phyloP scores from a whole-genome alignment of 2,797 vertebrate genomes.

The Neosalanx taihuensis region DNA sequence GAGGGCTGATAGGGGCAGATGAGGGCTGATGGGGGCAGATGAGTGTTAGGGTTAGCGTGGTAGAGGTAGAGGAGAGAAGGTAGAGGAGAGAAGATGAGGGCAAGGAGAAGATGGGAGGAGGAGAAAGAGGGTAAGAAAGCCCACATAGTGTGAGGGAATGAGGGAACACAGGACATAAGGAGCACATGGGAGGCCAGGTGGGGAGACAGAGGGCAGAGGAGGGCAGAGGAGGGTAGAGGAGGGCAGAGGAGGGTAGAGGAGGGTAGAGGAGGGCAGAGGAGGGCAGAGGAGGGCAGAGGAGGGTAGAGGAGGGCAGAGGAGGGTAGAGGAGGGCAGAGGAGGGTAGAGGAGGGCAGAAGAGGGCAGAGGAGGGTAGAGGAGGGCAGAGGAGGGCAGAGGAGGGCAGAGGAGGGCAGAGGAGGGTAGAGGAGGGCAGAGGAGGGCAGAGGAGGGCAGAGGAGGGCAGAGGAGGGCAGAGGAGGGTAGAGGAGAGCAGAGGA shows the following conservation, averaged over 20 bases:
- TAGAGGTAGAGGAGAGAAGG: slow-evolving; percentile 6
- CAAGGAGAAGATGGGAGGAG: no score
- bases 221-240: not conserved
- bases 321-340: not conserved
- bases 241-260: no score
- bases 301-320: not conserved
- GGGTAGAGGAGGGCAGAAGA: not conserved
- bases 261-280: no score
- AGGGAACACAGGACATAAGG: not conserved
- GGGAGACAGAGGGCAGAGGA: no score
- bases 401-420: no score
- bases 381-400: no score
- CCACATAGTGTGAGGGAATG: not conserved
- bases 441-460: not conserved
- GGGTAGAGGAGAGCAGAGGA: no score
- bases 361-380: not conserved
- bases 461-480: not conserved
- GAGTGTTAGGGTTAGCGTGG: not conserved
- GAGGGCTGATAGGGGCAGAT: no score
- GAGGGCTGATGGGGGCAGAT: not conserved
- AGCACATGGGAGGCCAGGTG: no score
- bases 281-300: not conserved
- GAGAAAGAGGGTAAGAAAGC: not conserved
- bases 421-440: no score
- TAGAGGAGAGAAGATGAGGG: not conserved